These are phyloP conservation scores for Thunnus maccoyii DNA, from an alignment of 2,113 vertebrate species.

Conservation along the genomic window DNA sequence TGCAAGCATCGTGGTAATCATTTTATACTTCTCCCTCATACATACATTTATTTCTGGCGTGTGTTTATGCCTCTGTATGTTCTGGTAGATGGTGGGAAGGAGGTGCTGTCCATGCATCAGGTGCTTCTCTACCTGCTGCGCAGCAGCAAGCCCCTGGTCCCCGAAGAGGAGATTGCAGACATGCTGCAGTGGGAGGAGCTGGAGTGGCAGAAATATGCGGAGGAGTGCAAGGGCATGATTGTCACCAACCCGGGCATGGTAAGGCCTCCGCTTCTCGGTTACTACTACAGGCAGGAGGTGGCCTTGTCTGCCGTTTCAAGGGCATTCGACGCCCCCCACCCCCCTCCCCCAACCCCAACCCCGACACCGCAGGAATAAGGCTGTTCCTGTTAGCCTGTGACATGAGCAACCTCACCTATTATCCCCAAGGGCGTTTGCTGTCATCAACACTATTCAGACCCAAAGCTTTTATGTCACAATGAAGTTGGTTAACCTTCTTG, in stretches of 20 bases:
- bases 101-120: constrained; percentile 99
- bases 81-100: constrained; percentile 93
- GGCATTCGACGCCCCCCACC: constrained; percentile 2
- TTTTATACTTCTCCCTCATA: too few species aligned
- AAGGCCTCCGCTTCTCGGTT: constrained; percentile 45
- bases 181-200: constrained; percentile 99
- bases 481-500: constrained; percentile 66
- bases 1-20: not conserved
- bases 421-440: constrained; percentile 67
- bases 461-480: constrained; percentile 49
- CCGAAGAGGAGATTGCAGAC: constrained; percentile 96
- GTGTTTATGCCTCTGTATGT: not conserved
- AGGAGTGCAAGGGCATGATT: constrained; percentile 99
- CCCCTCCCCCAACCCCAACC: not conserved
- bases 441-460: constrained; percentile 14
- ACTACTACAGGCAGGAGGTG: constrained; percentile 6
- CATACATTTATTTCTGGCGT: not conserved
- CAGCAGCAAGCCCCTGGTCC: constrained; percentile 94
- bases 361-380: constrained; percentile 34
- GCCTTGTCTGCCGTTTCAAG: constrained; percentile 48
- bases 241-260: constrained; percentile 98
- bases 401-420: constrained; percentile 59
- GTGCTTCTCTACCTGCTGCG: constrained; percentile 94
- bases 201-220: constrained; percentile 98
- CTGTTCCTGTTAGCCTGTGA: constrained; percentile 58